These are phyloP conservation scores for Aethes cnicana DNA, from an alignment of 2,888 invertebrate genomes.

Conservation along the genomic window DNA sequence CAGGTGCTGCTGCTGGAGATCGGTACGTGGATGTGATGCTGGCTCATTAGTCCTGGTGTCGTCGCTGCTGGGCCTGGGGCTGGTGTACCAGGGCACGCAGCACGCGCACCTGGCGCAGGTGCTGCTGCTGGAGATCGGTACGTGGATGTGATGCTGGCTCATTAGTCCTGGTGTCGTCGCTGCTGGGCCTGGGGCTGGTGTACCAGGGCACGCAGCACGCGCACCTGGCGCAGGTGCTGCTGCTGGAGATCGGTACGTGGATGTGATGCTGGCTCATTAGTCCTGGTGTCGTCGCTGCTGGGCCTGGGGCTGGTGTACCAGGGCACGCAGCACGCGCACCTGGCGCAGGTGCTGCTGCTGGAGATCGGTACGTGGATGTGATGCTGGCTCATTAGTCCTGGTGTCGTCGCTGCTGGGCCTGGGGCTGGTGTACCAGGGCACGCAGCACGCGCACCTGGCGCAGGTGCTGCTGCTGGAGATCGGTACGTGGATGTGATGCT, in stretches of 20 bases:
- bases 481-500: too few species aligned
- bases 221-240: conserved; percentile 49
- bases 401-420: too few species aligned
- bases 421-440: conserved; percentile 96
- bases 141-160: too few species aligned
- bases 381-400: too few species aligned
- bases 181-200: conserved; percentile 95
- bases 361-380: conserved; percentile 58
- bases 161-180: conserved; percentile 94
- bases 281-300: too few species aligned
- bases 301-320: too few species aligned
- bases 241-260: conserved; percentile 53
- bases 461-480: background rate
- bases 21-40: too few species aligned
- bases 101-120: conserved; percentile 83
- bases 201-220: conserved; percentile 95
- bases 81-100: conserved; percentile 94
- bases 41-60: conserved; percentile 96
- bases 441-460: conserved; percentile 87
- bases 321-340: conserved; percentile 90
- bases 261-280: too few species aligned
- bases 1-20: conserved; percentile 96
- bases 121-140: background rate
- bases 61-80: conserved; percentile 94
- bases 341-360: background rate